A percentile compares a stretch with the other conserved stretches of the same genome.
phyloP scores from a whole-genome alignment of 1,140 invertebrate genomes.

The Aphelenchoides fujianensis region DNA sequence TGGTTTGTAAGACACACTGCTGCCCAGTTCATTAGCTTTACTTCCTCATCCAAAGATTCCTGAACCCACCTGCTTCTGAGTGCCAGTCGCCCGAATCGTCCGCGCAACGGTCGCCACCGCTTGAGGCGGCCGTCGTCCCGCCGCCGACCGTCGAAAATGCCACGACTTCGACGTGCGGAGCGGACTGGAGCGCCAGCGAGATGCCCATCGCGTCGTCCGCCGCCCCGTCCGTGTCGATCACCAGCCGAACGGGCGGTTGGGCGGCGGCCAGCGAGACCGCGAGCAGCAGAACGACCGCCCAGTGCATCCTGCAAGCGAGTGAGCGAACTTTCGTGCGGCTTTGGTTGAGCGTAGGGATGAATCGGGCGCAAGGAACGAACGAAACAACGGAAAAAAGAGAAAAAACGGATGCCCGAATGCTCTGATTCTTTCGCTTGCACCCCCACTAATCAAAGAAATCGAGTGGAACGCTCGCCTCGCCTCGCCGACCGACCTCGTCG shows the following conservation, averaged over 20 bases:
- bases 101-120: conserved; percentile 46
- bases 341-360: no score
- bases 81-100: conserved; percentile 39
- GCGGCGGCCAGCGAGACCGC: neutral
- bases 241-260: conserved; percentile 12
- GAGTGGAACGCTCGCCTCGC: no score
- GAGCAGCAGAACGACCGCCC: neutral
- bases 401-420: no score
- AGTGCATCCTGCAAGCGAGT: neutral
- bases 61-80: neutral
- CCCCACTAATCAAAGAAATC: no score
- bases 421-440: no score
- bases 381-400: no score
- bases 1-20: no score
- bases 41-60: neutral
- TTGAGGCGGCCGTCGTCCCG: conserved; percentile 38
- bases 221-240: conserved; percentile 56
- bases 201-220: conserved; percentile 56
- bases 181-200: conserved; percentile 52
- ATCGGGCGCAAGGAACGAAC: no score
- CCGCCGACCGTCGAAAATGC: conserved; percentile 47
- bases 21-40: conserved; percentile 15
- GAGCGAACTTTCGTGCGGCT: neutral
- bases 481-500: no score
- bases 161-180: conserved; percentile 49